A percentile compares a stretch with the other conserved stretches of the same genome.
Conservation (phyloP, 2,888 invertebrate genomes). For the Torymus auratus region DNA sequence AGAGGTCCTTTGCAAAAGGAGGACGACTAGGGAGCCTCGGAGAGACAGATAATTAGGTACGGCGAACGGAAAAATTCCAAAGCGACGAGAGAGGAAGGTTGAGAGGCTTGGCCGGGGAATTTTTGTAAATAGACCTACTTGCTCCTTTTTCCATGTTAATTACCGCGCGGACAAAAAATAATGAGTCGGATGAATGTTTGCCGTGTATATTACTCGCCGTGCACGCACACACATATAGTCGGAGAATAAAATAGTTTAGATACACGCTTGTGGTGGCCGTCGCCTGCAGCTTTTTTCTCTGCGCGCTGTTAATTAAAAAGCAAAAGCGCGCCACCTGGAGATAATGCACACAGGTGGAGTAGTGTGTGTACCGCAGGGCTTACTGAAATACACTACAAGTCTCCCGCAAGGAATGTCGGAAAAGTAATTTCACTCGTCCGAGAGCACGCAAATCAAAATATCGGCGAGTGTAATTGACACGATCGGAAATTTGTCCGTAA, state of each 20-base stretch:
- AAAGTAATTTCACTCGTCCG: too few species aligned
- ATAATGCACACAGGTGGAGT: too few species aligned
- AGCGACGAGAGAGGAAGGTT: neutral
- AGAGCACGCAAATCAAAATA: neutral
- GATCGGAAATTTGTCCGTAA: neutral
- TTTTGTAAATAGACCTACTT: conserved; percentile 26
- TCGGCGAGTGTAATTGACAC: neutral
- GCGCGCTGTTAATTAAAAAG: conserved; percentile 2
- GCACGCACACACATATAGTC: neutral
- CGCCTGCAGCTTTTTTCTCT: neutral
- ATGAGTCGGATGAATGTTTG: conserved; percentile 41
- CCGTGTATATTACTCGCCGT: conserved; percentile 18
- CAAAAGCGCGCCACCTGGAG: neutral
- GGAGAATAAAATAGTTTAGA: conserved; percentile 16
- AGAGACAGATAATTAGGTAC: conserved; percentile 39
- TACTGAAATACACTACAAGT: too few species aligned
- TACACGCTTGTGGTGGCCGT: neutral
- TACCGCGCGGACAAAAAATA: conserved; percentile 20
- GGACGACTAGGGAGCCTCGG: neutral
- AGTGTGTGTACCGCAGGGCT: too few species aligned
- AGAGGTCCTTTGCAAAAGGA: neutral
- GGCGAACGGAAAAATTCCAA: conserved; percentile 24
- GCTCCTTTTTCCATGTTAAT: conserved; percentile 36
- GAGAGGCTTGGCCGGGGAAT: neutral
- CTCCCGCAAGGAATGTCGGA: too few species aligned